A percentile compares a stretch with the other conserved stretches of the same genome.
Conservation (phyloP, 2,797 vertebrate species). For the Chanos chanos region DNA sequence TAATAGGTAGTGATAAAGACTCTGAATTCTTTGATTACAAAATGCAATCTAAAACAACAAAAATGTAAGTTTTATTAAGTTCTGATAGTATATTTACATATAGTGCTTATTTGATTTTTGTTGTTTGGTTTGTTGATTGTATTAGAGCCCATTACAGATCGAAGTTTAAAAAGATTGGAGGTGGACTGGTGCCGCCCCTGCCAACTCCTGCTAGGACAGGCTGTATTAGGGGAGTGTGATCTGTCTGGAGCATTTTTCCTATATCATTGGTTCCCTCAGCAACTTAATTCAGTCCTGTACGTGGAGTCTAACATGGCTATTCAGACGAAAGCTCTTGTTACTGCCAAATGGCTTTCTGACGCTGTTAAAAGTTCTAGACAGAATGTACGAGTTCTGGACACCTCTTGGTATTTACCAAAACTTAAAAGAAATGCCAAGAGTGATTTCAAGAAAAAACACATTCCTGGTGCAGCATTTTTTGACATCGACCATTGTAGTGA, state of each 20-base stretch:
- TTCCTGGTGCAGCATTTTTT: constrained; percentile 84
- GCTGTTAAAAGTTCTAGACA: constrained; percentile 61
- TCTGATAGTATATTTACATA: too few species aligned
- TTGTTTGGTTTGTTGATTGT: too few species aligned
- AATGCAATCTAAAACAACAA: not conserved
- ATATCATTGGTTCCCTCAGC: too few species aligned
- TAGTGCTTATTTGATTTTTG: too few species aligned
- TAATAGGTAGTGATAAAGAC: not conserved
- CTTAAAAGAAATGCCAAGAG: constrained; percentile 67
- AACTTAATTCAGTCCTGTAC: too few species aligned
- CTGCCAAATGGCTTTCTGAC: constrained; percentile 76
- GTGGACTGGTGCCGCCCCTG: too few species aligned
- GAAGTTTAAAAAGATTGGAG: too few species aligned
- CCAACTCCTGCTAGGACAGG: not conserved
- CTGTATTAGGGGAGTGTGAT: not conserved
- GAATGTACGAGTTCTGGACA: constrained; percentile 74
- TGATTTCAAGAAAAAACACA: constrained; percentile 78
- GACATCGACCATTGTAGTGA: constrained; percentile 86
- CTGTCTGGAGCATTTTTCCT: too few species aligned
- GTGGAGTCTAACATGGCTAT: too few species aligned
- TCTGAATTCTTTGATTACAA: not conserved
- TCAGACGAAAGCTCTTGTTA: constrained; percentile 71
- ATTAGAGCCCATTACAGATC: too few species aligned
- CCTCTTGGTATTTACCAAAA: constrained; percentile 87
- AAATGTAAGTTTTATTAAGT: not conserved